Evolutionary conservation across 1,140 invertebrate species (phyloP), one percentile per base, ranked within the genome.

Genomic region (Nymphalis io): DNA sequence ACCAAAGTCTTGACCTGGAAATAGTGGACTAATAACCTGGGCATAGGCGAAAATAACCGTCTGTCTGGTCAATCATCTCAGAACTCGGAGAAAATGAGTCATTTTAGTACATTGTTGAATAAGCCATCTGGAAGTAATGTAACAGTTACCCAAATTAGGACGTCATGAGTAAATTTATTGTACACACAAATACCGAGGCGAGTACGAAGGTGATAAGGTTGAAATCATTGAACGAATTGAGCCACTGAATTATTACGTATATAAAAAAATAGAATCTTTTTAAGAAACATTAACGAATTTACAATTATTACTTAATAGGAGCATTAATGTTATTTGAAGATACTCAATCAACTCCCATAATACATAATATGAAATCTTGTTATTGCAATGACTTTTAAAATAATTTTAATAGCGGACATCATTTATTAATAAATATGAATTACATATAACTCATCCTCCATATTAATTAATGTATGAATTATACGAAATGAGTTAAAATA

Each of bases 91-190:
- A 83, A 86, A 74, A 71, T 88, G 85, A 90, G 72, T 90, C 87
- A 90, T 78, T 86, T 85, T 84, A 87, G 83, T 81, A 82, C 84
- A 86, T 76, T 77, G 84, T 87, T 84, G 79, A 79, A 80, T 57
- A 67, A 63, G 60, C 64, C 71, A 82, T 80, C 67, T 73, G 60
- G 65, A 74, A 51, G 55, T 59, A 75, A 58, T 72, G 84, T 89
- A 88, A 85, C 84, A 88, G 79, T 85, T 85, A 85, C 77, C 85
- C 66, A 87, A 89, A 87, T 87, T 81, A 74, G 85, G 78, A 84
- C 83, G 82, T 86, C 82, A 87, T 74, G 63, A 74, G 78, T 76
- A 79, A 87, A 89, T 85, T 81, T 75, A 55, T 84, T 75, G 74
- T 78, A 80, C 82, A 87, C 81, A 87, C 79, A 84, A 81, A 80